Conservation (phyloP, 2,888 invertebrate species). For the Apocheima hispidaria region DNA sequence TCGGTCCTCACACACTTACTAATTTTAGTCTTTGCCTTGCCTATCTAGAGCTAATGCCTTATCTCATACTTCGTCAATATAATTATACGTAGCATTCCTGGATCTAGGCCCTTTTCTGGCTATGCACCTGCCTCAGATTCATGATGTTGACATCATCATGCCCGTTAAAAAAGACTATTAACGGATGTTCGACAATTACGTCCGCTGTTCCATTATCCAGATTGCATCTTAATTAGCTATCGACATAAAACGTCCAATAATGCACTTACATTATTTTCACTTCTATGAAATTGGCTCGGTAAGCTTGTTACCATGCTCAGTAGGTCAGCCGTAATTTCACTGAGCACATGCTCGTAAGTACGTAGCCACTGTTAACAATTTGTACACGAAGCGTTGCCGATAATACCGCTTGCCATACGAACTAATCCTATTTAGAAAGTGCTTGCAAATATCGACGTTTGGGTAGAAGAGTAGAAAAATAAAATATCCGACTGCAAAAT, state of each 20-base stretch:
- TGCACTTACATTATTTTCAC: conserved; percentile 44
- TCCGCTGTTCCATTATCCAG: conserved; percentile 1
- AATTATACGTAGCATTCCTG: too few species aligned
- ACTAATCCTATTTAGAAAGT: conserved; percentile 4
- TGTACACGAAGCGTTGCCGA: conserved; percentile 13
- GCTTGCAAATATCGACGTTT: too few species aligned
- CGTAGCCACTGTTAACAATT: conserved; percentile 37
- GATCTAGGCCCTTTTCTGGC: too few species aligned
- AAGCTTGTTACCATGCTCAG: conserved; percentile 54
- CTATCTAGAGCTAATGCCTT: too few species aligned
- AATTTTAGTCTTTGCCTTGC: too few species aligned
- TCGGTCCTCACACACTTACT: too few species aligned
- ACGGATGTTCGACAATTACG: not conserved
- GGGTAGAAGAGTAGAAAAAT: too few species aligned
- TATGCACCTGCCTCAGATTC: too few species aligned
- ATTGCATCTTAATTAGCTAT: conserved; percentile 18
- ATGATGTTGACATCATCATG: too few species aligned
- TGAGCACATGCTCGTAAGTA: conserved; percentile 29
- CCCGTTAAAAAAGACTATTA: too few species aligned
- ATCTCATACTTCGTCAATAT: too few species aligned
- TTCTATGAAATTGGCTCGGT: conserved; percentile 52
- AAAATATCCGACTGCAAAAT: too few species aligned
- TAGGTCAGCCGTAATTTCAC: conserved; percentile 45
- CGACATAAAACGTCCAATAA: conserved; percentile 33
- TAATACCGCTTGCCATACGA: conserved; percentile 27